Percentiles rank a stretch among this genome's conserved stretches.
Conservation (phyloP, 2,797 vertebrate species). For the Botia kubotai region DNA sequence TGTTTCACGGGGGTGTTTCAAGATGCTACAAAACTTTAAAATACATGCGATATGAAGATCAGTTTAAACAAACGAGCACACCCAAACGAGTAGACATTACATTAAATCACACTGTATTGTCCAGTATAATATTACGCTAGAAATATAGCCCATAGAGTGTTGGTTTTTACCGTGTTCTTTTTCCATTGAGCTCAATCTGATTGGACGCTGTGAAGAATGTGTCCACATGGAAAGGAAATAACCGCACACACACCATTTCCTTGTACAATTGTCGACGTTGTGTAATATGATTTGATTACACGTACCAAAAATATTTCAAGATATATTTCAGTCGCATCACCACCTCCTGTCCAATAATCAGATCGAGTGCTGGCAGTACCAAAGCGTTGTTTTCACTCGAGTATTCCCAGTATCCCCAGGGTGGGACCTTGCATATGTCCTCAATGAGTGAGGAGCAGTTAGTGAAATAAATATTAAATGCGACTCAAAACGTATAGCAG, state of each 20-base stretch:
- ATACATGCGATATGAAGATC: neutral
- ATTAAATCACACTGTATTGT: neutral
- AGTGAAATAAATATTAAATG: neutral
- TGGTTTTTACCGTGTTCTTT: conserved; percentile 48
- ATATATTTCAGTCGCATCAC: neutral
- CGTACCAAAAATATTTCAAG: conserved; percentile 9
- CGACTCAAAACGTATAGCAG: neutral
- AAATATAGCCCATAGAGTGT: neutral
- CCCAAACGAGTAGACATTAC: neutral
- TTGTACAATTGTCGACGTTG: conserved; percentile 45
- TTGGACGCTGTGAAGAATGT: conserved; percentile 53
- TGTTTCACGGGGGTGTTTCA: neutral
- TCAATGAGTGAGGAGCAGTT: neutral
- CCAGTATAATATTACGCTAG: neutral
- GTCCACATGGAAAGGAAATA: conserved; percentile 50
- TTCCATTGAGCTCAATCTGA: conserved; percentile 52
- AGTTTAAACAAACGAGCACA: neutral
- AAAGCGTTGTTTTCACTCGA: neutral
- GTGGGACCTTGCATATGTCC: neutral
- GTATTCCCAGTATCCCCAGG: neutral
- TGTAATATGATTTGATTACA: conserved; percentile 38
- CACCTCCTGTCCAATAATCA: neutral
- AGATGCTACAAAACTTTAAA: neutral
- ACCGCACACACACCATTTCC: conserved; percentile 23
- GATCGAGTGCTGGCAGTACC: neutral